A percentile compares a stretch with the other conserved stretches of the same genome.
These are phyloP conservation scores for Urocitellus parryii DNA, from an alignment of 2,113 vertebrate species.

Conservation along the genomic window DNA sequence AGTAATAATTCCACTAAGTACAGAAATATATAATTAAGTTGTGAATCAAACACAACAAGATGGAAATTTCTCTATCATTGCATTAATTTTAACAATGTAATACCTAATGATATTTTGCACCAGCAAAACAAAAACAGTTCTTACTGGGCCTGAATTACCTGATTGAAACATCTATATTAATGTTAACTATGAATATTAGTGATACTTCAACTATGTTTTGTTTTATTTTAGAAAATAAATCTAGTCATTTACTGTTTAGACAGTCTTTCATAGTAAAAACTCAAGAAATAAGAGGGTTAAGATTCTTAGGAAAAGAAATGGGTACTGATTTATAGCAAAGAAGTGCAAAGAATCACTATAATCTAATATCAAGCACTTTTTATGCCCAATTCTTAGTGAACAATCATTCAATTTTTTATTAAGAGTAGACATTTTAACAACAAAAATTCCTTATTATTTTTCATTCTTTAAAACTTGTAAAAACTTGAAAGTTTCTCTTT, in stretches of 20 bases:
- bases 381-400: background rate
- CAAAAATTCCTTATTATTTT: background rate
- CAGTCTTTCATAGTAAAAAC: background rate
- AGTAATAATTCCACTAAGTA: background rate
- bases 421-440: background rate
- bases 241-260: background rate
- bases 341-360: background rate
- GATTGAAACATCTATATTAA: background rate
- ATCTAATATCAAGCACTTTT: background rate
- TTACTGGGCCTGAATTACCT: background rate
- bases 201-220: conserved; percentile 25
- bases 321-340: background rate
- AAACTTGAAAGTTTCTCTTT: background rate
- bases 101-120: background rate
- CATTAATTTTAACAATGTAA: background rate
- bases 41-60: background rate
- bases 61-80: background rate
- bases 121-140: background rate
- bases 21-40: background rate
- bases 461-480: background rate
- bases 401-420: background rate
- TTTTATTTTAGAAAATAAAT: background rate
- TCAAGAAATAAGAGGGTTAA: background rate
- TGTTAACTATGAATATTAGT: background rate
- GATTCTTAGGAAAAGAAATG: background rate